Evolutionary conservation across 2,888 invertebrate species (phyloP), one percentile per base, ranked within the genome.

Genomic region (Thereva unica): DNA sequence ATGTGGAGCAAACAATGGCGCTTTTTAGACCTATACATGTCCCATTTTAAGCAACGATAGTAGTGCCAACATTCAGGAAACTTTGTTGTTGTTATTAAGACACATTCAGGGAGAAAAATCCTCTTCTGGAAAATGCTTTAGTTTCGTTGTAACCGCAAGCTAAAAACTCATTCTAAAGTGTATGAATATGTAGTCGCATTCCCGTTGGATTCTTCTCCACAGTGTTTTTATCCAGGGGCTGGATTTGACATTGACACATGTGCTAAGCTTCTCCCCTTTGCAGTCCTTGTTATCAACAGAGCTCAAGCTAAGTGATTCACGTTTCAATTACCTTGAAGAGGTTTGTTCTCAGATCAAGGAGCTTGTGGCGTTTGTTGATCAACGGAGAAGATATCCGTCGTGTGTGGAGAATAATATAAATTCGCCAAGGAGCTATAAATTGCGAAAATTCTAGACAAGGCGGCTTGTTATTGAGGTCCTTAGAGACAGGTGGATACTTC

Each of bases 371-470:
- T 44, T 59, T 37, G 59, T 7, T 12, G 49, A 59, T 49, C 49
- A 59, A 59, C 47, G 40, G 49, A 23, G 23, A 40, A n/a, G 49
- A 59, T 59, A 40, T 40, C 23, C 9, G 34, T 40, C 35, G 44
- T 59, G 49, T 49, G 59, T 59, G 59, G 59, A 12, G 38, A 23
- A 23, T 12, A 49, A 23, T 45, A 59, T 8, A 49, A 47, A 59
- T 59, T 59, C 47, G 23, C 59, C 40, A 47, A 59, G 59, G 59
- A 59, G 49, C 42, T 49, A 59, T 59, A 59, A 59, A 59, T 59
- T 59, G 59, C 38, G 59, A 59, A 59, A 59, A 40, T 59, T 59
- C 59, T 47, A 38, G 38, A 59, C 49, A 47, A 59, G 49, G 23
- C 10, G 47, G 35, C 49, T 59, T 59, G 59, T 59, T 59, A 59